phyloP scores from a whole-genome alignment of 2,113 vertebrate species.

The Jacana jacana region DNA sequence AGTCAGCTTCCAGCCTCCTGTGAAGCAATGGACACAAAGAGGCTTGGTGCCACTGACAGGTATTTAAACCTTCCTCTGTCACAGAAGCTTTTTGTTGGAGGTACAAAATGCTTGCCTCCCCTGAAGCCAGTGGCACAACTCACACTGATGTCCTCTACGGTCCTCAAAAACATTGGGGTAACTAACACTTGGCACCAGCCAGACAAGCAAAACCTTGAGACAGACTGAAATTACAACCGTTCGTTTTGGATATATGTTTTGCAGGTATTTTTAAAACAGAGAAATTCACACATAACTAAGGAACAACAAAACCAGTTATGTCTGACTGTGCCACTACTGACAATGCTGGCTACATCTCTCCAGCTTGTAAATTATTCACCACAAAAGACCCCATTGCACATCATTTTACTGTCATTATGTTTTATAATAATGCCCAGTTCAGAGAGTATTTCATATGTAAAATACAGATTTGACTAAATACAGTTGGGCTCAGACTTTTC shows the following conservation, averaged over 20 bases:
- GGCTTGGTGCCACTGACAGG: accelerated
- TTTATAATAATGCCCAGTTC: not conserved
- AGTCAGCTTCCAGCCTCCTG: accelerated
- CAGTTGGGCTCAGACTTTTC: not conserved
- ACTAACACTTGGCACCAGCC: not conserved
- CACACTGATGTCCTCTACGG: accelerated
- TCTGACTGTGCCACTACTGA: not conserved
- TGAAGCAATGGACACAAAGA: accelerated
- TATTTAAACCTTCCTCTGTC: not conserved
- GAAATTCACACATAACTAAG: not conserved
- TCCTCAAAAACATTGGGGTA: accelerated
- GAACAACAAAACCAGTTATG: not conserved
- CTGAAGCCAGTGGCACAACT: not conserved
- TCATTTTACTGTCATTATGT: not conserved
- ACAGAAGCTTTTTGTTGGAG: not conserved
- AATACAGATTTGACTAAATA: not conserved
- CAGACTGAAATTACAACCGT: not conserved
- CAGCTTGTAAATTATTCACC: not conserved
- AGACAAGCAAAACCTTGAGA: not conserved
- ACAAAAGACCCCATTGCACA: not conserved
- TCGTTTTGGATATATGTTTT: not conserved
- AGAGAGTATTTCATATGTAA: not conserved
- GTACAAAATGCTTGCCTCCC: accelerated
- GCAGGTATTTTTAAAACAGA: not conserved
- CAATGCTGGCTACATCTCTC: not conserved